phyloP scores from a whole-genome alignment of 2,113 vertebrate genomes.

The Poeciliopsis retropinna region DNA sequence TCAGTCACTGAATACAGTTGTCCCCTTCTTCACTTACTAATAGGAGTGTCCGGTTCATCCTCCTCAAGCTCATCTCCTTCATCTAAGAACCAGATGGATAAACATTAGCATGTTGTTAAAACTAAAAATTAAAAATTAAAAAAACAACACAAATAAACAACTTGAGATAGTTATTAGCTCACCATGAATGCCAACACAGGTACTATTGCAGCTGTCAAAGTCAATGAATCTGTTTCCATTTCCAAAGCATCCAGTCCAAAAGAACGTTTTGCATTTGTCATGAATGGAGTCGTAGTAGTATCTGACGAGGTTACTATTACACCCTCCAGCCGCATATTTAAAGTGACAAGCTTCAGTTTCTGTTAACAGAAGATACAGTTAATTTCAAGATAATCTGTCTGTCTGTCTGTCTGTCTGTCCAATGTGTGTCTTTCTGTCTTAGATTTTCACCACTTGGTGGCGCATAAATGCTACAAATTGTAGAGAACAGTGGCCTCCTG shows the following conservation, averaged over 20 bases:
- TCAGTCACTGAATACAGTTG: background rate
- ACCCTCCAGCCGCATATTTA: constrained; percentile 31
- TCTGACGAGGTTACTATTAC: constrained; percentile 14
- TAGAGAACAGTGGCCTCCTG: background rate
- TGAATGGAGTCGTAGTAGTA: constrained; percentile 68
- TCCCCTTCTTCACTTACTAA: constrained; percentile 63
- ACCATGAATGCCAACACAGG: constrained; percentile 73
- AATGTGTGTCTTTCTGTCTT: too few species aligned
- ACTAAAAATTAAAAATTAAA: too few species aligned
- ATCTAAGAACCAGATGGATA: constrained; percentile 56
- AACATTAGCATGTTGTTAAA: background rate
- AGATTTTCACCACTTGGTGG: constrained; percentile 63
- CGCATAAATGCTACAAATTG: constrained; percentile 12
- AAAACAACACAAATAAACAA: background rate
- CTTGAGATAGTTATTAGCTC: constrained; percentile 4
- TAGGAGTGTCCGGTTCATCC: constrained; percentile 68
- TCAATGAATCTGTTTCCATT: constrained; percentile 76
- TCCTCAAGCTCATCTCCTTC: background rate
- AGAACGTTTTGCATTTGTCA: constrained; percentile 68
- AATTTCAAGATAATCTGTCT: background rate
- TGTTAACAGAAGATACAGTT: constrained; percentile 38
- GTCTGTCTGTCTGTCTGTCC: too few species aligned
- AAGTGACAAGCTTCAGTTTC: constrained; percentile 54
- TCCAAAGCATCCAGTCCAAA: constrained; percentile 64
- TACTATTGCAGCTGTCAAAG: constrained; percentile 48